Evolutionary conservation across 64 coral and sea anemone species (phyloP), one percentile per base, ranked within the genome.

Genomic region (Hydrozoanthus tunicans): DNA sequence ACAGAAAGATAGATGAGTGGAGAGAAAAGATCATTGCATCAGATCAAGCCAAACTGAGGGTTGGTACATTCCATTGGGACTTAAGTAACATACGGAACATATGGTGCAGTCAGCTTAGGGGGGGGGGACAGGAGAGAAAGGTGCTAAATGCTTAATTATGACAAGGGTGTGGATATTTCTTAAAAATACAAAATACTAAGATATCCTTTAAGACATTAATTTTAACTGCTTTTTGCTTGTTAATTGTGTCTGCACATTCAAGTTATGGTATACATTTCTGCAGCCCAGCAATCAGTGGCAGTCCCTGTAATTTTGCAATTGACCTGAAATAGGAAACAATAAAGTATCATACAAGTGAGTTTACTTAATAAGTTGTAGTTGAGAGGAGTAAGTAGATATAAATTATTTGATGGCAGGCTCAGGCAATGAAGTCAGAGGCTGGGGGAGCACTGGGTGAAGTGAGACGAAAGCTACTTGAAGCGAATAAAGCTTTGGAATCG

Each of bases 1-100:
- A 88, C 58, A 27, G 55, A 72, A 88, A 88, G 56, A 88, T 88
- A 73, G 84, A 88, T 60, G 68, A 74, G 9, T 88, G 84, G 84
- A 75, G 84, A 57, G 84, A 88, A 74, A 88, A 88, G 68, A 14
- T 88, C 53, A 88, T 88, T 74, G 68, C 84, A 27, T 24, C 69
- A 23, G 84, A 88, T 88, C 84, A 88, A 88, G 84, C 84, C 12
- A 88, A 88, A 13, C 60, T 88, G 67, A 73, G 84, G 84, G 84
- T 88, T 64, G 65, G 80, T 65, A 51, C 59, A 63, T 9, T 73
- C 24, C 20, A n/a, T 69, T 69, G 3, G 20, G 7, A 76, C 27
- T 51, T 52, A 76, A 76, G 53, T 76, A 9, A 26, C 13, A 12
- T 52, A 12, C 25, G 51, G 25, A 9, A 26, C 13, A 12, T 52